phyloP scores from a whole-genome alignment of 2,113 vertebrate genomes.

The Anas platyrhynchos region DNA sequence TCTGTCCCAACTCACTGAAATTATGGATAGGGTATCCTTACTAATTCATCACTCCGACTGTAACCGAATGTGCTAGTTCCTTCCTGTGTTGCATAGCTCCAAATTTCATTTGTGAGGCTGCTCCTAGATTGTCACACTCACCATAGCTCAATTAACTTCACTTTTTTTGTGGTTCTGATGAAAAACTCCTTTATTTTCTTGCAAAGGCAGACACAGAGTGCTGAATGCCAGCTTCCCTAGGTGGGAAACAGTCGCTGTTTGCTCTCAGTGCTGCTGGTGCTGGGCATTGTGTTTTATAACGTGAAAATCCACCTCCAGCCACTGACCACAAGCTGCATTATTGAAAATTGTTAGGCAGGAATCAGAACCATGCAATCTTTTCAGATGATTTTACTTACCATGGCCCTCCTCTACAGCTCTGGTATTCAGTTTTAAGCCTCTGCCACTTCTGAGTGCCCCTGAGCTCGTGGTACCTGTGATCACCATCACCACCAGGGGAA shows the following conservation, averaged over 20 bases:
- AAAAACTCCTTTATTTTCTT: neutral
- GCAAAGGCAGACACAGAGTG: neutral
- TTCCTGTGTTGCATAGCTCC: neutral
- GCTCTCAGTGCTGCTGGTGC: neutral
- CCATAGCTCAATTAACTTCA: slow-evolving; percentile 3
- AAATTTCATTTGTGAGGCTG: neutral
- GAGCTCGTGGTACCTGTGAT: neutral
- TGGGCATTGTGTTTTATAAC: neutral
- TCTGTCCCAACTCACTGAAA: neutral
- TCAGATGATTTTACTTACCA: neutral
- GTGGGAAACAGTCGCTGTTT: neutral
- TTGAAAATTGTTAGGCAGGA: neutral
- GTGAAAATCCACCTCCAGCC: neutral
- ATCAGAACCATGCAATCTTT: neutral
- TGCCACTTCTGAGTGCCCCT: neutral
- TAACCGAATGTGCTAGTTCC: neutral
- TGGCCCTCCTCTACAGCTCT: neutral
- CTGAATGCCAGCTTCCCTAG: neutral
- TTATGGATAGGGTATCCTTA: slow-evolving; percentile 29
- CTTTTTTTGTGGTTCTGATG: neutral
- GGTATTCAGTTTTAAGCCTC: neutral
- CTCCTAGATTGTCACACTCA: neutral
- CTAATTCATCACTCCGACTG: slow-evolving; percentile 30
- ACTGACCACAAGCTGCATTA: neutral
- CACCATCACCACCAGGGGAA: fast-evolving